These are phyloP conservation scores for Lepidonotus clava DNA, from an alignment of 2,888 invertebrate species.

Conservation along the genomic window DNA sequence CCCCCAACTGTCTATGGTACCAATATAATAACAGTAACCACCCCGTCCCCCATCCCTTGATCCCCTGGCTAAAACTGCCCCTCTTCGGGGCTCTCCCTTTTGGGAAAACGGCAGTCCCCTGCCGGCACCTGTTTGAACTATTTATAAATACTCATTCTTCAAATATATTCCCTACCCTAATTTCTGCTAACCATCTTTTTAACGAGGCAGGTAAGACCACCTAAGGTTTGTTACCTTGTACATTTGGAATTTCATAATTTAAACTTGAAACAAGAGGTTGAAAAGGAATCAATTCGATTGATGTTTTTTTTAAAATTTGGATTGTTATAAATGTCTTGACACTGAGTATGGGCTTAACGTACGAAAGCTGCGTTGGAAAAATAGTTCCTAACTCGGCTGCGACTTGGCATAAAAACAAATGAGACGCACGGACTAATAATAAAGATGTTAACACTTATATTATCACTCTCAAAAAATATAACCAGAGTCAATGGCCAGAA, in stretches of 20 bases:
- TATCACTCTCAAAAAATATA: conserved; percentile 27
- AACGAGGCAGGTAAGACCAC: neutral
- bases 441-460: conserved; percentile 14
- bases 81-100: neutral
- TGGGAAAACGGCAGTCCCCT: too few species aligned
- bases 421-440: conserved; percentile 36
- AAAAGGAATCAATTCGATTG: neutral
- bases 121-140: neutral
- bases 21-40: neutral
- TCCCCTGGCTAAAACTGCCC: conserved; percentile 1
- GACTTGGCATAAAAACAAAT: conserved; percentile 25
- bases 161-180: conserved; percentile 7
- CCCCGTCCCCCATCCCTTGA: neutral
- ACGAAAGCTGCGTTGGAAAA: neutral
- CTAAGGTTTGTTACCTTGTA: neutral
- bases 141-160: conserved; percentile 5
- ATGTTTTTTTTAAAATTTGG: neutral
- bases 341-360: too few species aligned
- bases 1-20: neutral
- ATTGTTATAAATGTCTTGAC: too few species aligned
- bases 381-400: neutral
- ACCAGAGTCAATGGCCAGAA: neutral
- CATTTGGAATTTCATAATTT: neutral
- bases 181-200: neutral
- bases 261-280: neutral